Evolutionary conservation across 2,797 vertebrate species (phyloP).

Genomic region (Dromococcyx pavoninus): DNA sequence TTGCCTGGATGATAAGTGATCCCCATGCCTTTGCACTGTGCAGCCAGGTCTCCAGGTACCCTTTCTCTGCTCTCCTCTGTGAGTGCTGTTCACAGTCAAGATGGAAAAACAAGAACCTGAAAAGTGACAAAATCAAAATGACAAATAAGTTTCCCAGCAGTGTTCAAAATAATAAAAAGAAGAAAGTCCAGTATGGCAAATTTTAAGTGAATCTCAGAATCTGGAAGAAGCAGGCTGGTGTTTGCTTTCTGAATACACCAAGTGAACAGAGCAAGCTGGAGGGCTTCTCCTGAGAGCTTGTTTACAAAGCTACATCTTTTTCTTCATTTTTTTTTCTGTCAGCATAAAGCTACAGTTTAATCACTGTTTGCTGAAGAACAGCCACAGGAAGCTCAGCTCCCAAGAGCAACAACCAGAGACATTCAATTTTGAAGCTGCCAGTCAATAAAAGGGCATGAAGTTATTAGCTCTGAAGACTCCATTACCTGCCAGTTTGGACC

Average conservation of each 20-base stretch:
- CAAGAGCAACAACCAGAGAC: slow-evolving; percentile 59
- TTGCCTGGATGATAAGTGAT: background rate
- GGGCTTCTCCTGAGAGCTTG: slow-evolving; percentile 2
- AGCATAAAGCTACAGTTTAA: slow-evolving; percentile 59
- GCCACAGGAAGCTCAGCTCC: slow-evolving; percentile 59
- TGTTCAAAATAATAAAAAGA: background rate
- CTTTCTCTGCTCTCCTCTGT: background rate
- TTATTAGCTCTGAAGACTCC: slow-evolving; percentile 61
- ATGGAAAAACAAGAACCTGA: background rate
- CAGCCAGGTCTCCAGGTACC: background rate
- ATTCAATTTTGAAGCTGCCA: slow-evolving; percentile 72
- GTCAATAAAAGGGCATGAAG: slow-evolving; percentile 61
- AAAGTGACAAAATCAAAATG: background rate
- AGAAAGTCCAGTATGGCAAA: background rate
- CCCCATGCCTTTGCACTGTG: background rate
- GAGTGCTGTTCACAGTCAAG: background rate
- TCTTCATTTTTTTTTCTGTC: background rate
- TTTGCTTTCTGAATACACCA: background rate
- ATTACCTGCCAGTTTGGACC: slow-evolving; percentile 46
- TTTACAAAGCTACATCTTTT: slow-evolving; percentile 28
- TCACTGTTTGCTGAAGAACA: slow-evolving; percentile 55
- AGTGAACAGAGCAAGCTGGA: background rate
- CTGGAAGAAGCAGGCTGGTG: background rate
- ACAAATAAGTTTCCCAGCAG: background rate
- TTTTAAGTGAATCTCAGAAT: background rate